A percentile compares a stretch with the other conserved stretches of the same genome.
phyloP scores from a whole-genome alignment of 2,888 invertebrate genomes.

The Calliopum simillimum region DNA sequence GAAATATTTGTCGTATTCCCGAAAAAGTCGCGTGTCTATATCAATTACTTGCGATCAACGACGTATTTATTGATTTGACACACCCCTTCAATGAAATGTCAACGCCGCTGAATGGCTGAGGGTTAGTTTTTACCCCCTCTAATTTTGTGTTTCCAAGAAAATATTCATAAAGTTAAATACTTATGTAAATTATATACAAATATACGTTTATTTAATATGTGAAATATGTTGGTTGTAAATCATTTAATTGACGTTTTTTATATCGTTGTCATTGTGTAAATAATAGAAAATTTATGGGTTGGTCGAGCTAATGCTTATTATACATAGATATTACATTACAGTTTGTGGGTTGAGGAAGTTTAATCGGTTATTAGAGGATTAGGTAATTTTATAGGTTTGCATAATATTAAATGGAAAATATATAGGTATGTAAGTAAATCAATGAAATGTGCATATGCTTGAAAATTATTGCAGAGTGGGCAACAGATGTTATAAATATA shows the following conservation, averaged over 20 bases:
- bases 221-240: slow-evolving; percentile 18
- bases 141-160: neutral
- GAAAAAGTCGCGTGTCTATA: slow-evolving; percentile 24
- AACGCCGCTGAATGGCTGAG: neutral
- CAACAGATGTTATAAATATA: too few relatives aligned
- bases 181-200: neutral
- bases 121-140: neutral
- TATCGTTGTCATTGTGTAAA: slow-evolving; percentile 11
- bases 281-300: slow-evolving; percentile 8
- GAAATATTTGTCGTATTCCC: too few relatives aligned
- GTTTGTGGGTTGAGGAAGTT: too few relatives aligned
- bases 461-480: too few relatives aligned
- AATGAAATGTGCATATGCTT: too few relatives aligned
- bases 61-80: slow-evolving; percentile 25
- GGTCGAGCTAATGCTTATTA: slow-evolving; percentile 1
- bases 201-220: neutral
- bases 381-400: neutral
- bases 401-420: too few relatives aligned
- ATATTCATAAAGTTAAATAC: neutral
- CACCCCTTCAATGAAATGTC: slow-evolving; percentile 26
- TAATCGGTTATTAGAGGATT: too few relatives aligned
- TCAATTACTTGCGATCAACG: slow-evolving; percentile 38
- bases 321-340: neutral
- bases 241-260: slow-evolving; percentile 17
- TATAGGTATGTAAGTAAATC: too few relatives aligned